Evolutionary conservation across 2,888 invertebrate genomes (phyloP).

Genomic region (Dolomedes plantarius): DNA sequence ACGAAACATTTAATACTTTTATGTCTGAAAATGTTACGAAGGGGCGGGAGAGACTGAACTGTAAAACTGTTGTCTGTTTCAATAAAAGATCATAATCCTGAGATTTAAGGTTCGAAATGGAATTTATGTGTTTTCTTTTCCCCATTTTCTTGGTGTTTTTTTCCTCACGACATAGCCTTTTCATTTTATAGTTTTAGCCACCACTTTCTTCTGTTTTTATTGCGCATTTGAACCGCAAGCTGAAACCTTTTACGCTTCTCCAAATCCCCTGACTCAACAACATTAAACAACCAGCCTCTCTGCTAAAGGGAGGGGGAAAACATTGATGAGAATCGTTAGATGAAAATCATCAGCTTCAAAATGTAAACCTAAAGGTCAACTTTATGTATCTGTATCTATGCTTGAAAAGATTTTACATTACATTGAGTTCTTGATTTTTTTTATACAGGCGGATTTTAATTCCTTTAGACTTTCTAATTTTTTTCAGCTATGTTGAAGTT

Average conservation of each 20-base stretch:
- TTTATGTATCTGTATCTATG: no score
- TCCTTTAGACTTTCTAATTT: no score
- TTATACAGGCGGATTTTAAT: no score
- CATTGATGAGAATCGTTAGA: not conserved
- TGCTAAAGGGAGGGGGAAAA: no score
- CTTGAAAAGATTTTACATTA: no score
- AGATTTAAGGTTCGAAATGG: not conserved
- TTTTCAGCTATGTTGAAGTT: no score
- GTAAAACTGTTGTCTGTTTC: not conserved
- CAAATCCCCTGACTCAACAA: not conserved
- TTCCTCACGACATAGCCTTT: not conserved
- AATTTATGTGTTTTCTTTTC: slow-evolving; percentile 3
- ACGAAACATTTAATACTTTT: no score
- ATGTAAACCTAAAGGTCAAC: no score
- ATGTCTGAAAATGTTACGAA: no score
- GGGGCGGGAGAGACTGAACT: not conserved
- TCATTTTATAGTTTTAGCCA: not conserved
- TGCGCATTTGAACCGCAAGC: slow-evolving; percentile 3
- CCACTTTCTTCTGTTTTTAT: not conserved
- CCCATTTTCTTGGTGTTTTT: not conserved
- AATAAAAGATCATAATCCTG: not conserved
- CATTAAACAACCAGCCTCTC: not conserved
- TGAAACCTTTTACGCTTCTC: not conserved
- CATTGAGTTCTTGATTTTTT: no score
- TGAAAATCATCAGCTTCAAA: no score